Evolutionary conservation across 2,797 vertebrate species (phyloP).

Genomic region (Sebastes jordani): DNA sequence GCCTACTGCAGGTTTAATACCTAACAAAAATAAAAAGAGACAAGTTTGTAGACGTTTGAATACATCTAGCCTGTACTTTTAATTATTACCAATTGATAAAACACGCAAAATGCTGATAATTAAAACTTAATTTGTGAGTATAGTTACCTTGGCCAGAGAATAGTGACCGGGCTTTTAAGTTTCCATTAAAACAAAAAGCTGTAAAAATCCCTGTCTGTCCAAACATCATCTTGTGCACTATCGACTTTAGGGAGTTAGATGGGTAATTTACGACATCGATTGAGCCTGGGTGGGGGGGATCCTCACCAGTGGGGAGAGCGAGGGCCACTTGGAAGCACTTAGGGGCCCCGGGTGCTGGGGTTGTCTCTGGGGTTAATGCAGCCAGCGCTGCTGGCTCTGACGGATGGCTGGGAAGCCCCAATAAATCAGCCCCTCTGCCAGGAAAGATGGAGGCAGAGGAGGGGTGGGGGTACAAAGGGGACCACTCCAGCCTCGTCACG

Average conservation of each 20-base stretch:
- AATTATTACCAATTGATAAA: neutral
- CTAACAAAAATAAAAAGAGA: neutral
- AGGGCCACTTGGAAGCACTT: conserved; percentile 81
- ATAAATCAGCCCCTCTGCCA: conserved; percentile 80
- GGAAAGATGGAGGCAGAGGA: conserved; percentile 68
- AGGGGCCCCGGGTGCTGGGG: conserved; percentile 71
- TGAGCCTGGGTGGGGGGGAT: conserved; percentile 52
- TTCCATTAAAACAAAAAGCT: conserved; percentile 50
- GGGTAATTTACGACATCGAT: conserved; percentile 78
- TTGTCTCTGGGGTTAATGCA: conserved; percentile 83
- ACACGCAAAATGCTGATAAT: neutral
- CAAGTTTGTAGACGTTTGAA: neutral
- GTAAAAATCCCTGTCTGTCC: conserved; percentile 50
- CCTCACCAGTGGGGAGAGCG: conserved; percentile 50
- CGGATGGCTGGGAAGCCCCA: conserved; percentile 77
- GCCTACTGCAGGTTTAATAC: neutral
- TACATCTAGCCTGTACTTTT: neutral
- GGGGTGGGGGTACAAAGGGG: conserved; percentile 61
- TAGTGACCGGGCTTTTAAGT: conserved; percentile 24
- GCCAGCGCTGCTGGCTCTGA: conserved; percentile 71
- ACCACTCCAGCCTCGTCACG: conserved; percentile 65
- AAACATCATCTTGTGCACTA: conserved; percentile 57
- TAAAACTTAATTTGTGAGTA: neutral
- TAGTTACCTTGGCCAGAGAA: neutral
- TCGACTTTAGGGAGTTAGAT: conserved; percentile 69